phyloP scores from a whole-genome alignment of 2,888 invertebrate species.

The Spisula subtruncata region DNA sequence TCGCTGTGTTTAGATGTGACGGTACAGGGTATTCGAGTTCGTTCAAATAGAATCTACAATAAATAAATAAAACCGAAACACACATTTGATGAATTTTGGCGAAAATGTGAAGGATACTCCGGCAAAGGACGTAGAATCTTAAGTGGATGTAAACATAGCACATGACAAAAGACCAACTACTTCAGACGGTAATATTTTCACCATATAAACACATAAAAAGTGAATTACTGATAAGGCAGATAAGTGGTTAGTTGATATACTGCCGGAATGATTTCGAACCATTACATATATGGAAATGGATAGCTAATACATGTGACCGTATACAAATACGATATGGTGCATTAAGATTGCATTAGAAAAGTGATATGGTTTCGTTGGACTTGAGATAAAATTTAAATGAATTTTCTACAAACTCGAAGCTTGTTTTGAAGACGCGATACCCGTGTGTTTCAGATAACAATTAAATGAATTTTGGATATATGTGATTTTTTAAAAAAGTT shows the following conservation, averaged over 20 bases:
- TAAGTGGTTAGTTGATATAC: constrained; percentile 36
- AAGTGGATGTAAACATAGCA: constrained; percentile 35
- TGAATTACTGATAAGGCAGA: constrained; percentile 48
- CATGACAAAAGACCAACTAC: background rate
- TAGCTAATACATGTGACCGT: background rate
- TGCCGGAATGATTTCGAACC: constrained; percentile 27
- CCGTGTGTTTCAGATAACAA: background rate
- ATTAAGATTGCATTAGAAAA: constrained; percentile 34
- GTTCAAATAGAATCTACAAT: constrained; percentile 43
- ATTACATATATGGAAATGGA: constrained; percentile 32
- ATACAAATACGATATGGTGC: constrained; percentile 21
- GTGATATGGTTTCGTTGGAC: constrained; percentile 3
- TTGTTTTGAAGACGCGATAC: background rate
- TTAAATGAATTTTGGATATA: background rate
- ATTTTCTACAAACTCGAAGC: background rate
- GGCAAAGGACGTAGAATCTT: background rate
- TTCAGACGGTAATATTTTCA: constrained; percentile 32
- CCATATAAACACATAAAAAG: constrained; percentile 44
- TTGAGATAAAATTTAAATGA: background rate
- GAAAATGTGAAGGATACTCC: constrained; percentile 8
- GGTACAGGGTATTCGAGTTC: constrained; percentile 25
- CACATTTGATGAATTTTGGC: constrained; percentile 40
- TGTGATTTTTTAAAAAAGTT: background rate
- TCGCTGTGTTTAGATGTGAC: constrained; percentile 31
- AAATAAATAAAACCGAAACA: constrained; percentile 54